Evolutionary conservation across 2,888 invertebrate species (phyloP), one percentile per base, ranked within the genome.

Genomic region (Melieria crassipennis): DNA sequence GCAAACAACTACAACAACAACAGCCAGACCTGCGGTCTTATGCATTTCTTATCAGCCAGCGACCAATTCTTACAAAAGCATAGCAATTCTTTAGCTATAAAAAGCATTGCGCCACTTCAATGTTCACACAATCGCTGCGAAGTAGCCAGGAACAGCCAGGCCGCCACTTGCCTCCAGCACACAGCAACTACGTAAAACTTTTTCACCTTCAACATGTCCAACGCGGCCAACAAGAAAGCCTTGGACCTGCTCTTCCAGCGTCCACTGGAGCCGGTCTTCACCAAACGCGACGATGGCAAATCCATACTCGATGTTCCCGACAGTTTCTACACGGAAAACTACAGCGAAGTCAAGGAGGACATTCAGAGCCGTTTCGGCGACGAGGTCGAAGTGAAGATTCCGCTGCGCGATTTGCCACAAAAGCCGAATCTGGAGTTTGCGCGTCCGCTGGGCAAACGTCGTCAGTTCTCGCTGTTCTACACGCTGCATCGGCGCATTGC

Each of bases 401-500:
- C 85, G 2, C 66, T 87, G n/a, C 78, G 81, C 0, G 83, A 85
- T 1, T 57, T 86, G 71, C 62, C 74, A 4, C 75, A 13, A 0
- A 81, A 81, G 58, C 86, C 86, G 1, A 80, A 86, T 74, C 73
- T 87, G 7, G 77, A 72, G 3, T 87, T 86, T 68, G 75, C 86
- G 42, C 62, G 71, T 4, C 75, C 77, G 11, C 66, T 87, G 48
- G 78, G 79, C 2, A 76, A 69, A 4, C 81, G 81, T 56, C 70
- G 78, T 1, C 82, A 81, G 42, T 95, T 95, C 85, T 94, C 94
- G 0, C 87, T 93, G 16, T 95, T 95, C 81, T 89, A 92, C 72
- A 91, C 92, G 0, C 87, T 84, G 16, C 95, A 96, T 83, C 90
- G 92, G 60, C 88, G 88, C 65, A 90, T 93, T 83, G 94, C 95